Evolutionary conservation across 2,888 invertebrate genomes (phyloP), one percentile per base, ranked within the genome.

Genomic region (Pseudoips prasinana): DNA sequence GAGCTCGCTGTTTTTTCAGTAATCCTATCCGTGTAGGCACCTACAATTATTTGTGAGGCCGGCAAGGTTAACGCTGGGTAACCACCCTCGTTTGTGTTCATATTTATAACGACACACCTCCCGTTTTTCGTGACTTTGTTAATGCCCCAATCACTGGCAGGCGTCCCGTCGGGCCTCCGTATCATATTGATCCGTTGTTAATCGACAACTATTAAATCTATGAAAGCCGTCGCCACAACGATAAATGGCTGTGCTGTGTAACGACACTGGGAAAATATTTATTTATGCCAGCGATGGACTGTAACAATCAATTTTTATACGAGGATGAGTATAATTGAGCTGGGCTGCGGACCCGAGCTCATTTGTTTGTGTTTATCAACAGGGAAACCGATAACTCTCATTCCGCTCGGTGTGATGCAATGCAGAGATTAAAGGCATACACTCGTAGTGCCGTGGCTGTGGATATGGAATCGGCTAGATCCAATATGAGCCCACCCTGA

Each of bases 361-460:
- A 79, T 83, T 79, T 79, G 80, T 75, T 81, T 77, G 78, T 83
- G 79, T 85, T 83, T 85, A 82, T 85, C 82, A 77, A 75, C 53
- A 69, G 75, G 71, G 73, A 66, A 73, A 76, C 80, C 83, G 84
- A 86, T 86, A 85, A 81, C 79, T 80, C 83, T 78, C 83, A 81
- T 81, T 84, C 79, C 77, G 77, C 75, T 73, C 67, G 65, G 75
- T 67, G 75, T 84, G 85, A 82, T 84, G 84, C 85, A 84, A 80
- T 82, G 81, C 77, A 82, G 81, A 81, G 84, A 86, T 84, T 85
- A 86, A 81, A 81, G 73, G 86, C 74, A 84, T 84, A 80, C 72
- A 75, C 67, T 71, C 68, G 73, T 73, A 74, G 70, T 71, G 59
- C 64, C 69, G 67, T 60, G 61, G 63, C 61, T 64, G 59, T 63